Percentiles rank a stretch among this genome's conserved stretches.
phyloP scores from a whole-genome alignment of 92 coral and sea anemone species.

The Virgularia gustaviana region DNA sequence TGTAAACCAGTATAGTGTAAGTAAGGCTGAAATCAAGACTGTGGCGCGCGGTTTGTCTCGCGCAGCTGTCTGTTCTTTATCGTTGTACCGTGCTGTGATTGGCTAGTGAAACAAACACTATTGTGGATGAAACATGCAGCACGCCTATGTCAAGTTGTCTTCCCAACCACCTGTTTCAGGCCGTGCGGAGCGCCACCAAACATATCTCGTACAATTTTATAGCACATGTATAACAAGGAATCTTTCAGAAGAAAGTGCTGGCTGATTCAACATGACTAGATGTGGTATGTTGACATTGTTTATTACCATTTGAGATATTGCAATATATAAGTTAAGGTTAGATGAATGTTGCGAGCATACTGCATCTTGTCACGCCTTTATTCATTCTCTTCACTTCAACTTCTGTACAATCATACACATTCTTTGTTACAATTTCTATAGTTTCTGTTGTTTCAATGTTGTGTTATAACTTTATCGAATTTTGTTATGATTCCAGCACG shows the following conservation, averaged over 20 bases:
- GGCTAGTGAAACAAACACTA: conserved; percentile 19
- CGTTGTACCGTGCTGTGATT: neutral
- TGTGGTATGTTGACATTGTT: neutral
- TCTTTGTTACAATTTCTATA: too few species aligned
- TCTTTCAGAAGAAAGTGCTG: too few species aligned
- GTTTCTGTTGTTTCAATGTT: too few species aligned
- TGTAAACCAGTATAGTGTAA: neutral
- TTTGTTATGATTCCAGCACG: too few species aligned
- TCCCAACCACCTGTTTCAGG: conserved; percentile 32
- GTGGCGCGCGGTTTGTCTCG: neutral
- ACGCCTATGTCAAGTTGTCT: conserved; percentile 30
- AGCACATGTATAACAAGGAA: too few species aligned
- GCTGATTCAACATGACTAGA: neutral
- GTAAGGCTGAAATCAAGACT: neutral
- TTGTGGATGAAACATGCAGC: conserved; percentile 21
- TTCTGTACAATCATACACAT: neutral
- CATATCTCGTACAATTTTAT: neutral
- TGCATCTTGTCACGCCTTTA: neutral
- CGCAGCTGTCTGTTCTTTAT: neutral
- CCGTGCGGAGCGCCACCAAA: neutral
- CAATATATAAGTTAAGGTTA: too few species aligned
- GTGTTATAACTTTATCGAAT: too few species aligned
- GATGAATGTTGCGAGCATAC: too few species aligned
- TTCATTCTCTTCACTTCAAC: neutral
- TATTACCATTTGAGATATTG: neutral